Conservation (phyloP, 2,888 invertebrate genomes). For the Parasteatoda lunata region DNA sequence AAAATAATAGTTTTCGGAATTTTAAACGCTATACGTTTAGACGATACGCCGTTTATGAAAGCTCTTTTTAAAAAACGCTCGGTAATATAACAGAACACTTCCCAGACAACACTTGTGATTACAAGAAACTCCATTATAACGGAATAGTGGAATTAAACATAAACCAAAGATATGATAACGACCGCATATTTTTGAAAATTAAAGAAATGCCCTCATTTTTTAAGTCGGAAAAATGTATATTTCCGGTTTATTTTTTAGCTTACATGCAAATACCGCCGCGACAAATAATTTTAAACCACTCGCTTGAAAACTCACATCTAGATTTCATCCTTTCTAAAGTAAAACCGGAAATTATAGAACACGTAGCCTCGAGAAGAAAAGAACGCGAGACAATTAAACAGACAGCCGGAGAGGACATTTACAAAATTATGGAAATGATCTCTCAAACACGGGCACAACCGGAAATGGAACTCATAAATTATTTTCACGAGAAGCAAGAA, state of each 20-base stretch:
- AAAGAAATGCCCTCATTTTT: neutral
- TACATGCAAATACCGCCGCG: neutral
- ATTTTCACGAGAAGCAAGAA: neutral
- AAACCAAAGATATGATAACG: neutral
- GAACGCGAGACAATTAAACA: neutral
- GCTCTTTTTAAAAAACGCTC: too few species aligned
- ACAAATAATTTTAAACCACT: neutral
- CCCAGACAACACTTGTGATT: neutral
- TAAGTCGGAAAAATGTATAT: neutral
- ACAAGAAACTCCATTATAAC: neutral
- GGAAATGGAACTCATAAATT: slow-evolving; percentile 2
- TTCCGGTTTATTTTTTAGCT: neutral
- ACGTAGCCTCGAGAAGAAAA: neutral
- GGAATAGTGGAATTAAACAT: neutral
- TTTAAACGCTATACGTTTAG: too few species aligned
- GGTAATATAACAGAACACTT: neutral
- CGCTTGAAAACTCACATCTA: neutral
- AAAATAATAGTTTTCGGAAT: too few species aligned
- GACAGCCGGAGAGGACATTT: neutral
- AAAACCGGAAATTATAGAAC: neutral
- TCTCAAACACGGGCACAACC: neutral
- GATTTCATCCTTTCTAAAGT: neutral
- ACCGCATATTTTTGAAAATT: neutral
- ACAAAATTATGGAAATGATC: slow-evolving; percentile 4
- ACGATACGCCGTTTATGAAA: too few species aligned